Evolutionary conservation across 2,888 invertebrate species (phyloP).

Genomic region (Stenodera caucasica): DNA sequence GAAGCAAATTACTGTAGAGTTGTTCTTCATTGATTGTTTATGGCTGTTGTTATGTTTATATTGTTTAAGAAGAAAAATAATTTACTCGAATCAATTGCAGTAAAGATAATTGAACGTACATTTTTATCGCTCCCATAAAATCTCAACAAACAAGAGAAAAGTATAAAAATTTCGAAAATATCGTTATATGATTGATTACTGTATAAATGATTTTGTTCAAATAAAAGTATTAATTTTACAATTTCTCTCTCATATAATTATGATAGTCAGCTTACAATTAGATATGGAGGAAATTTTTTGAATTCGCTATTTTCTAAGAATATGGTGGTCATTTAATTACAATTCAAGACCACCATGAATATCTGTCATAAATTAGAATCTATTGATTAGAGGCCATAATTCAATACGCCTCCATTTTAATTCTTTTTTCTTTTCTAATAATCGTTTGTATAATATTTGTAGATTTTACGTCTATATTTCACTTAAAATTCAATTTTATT

Average conservation of each 20-base stretch:
- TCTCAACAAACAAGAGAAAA: neutral
- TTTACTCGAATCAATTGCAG: neutral
- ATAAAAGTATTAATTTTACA: neutral
- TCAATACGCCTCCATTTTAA: neutral
- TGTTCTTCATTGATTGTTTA: conserved; percentile 24
- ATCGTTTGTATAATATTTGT: neutral
- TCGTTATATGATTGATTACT: too few relatives aligned
- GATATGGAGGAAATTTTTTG: too few relatives aligned
- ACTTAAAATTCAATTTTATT: neutral
- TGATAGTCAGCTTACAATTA: too few relatives aligned
- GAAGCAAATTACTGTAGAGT: conserved; percentile 8
- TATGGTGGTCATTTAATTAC: conserved; percentile 1
- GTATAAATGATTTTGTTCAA: too few relatives aligned
- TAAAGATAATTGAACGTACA: neutral
- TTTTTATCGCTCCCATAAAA: neutral
- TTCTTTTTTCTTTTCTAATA: neutral
- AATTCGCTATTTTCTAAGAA: neutral
- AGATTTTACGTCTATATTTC: neutral
- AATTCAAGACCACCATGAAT: neutral
- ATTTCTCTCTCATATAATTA: too few relatives aligned
- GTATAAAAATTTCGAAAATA: neutral
- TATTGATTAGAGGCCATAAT: neutral
- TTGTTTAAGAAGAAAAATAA: conserved; percentile 11
- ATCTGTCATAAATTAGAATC: neutral
- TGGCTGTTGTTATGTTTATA: conserved; percentile 18